These are phyloP conservation scores for Percopsis transmontana DNA, from an alignment of 2,113 vertebrate genomes.

Conservation along the genomic window DNA sequence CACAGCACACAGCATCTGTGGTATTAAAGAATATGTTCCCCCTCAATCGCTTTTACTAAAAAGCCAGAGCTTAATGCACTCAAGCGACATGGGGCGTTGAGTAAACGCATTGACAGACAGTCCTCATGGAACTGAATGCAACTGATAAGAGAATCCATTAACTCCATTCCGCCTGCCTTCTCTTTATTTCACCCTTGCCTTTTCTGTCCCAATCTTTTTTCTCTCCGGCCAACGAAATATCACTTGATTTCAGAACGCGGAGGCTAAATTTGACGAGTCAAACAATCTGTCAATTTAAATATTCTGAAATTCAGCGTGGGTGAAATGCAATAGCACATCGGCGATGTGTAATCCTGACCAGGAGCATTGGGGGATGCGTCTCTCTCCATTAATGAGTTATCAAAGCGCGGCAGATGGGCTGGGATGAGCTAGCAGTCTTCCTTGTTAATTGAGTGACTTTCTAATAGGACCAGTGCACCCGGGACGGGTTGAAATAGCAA, in stretches of 20 bases:
- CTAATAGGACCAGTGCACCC: constrained; percentile 67
- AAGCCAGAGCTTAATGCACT: constrained; percentile 64
- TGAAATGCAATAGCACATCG: constrained; percentile 64
- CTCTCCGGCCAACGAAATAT: constrained; percentile 50
- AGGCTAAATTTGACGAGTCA: constrained; percentile 54
- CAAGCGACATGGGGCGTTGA: constrained; percentile 59
- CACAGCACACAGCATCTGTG: constrained; percentile 49
- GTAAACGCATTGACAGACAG: constrained; percentile 62
- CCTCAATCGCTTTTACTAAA: constrained; percentile 70
- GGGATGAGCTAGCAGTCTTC: constrained; percentile 67
- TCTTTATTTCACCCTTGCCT: constrained; percentile 31
- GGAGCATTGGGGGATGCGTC: constrained; percentile 54
- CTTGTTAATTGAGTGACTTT: constrained; percentile 75
- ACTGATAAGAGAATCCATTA: constrained; percentile 74
- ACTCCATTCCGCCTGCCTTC: constrained; percentile 54
- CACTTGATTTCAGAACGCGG: constrained; percentile 60
- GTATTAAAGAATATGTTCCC: constrained; percentile 64
- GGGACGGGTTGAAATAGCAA: constrained; percentile 49
- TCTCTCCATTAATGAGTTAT: constrained; percentile 78
- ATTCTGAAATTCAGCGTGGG: constrained; percentile 61
- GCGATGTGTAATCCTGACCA: constrained; percentile 74
- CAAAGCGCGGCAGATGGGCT: constrained; percentile 76
- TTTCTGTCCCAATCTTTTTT: constrained; percentile 21
- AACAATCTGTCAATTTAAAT: constrained; percentile 69
- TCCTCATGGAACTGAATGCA: constrained; percentile 68